Base-by-base conservation (phyloP, 2,113 vertebrate genomes). In the Tragelaphus strepsiceros region DNA sequence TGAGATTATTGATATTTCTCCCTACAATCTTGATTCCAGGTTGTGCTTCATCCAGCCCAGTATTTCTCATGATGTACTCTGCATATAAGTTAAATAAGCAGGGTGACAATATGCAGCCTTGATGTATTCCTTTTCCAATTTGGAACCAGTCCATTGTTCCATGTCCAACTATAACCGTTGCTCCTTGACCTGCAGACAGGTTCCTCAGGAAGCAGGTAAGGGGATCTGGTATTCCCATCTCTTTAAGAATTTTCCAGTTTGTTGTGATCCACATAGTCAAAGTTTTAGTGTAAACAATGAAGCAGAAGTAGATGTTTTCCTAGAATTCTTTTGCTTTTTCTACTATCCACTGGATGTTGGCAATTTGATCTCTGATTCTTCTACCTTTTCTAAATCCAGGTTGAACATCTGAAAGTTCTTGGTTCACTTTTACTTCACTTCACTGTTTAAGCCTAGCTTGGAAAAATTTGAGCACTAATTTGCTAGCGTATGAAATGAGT, bases 401-500 rank as follows among this genome's bases (percentile, higher is more conserved):
- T 74, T 74, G n/a, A 39, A 74, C 19, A 74, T 74, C n/a, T 74
- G 10, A 39, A 74, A 74, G 19, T 74, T 74, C 19, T 39, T 74
- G n/a, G n/a, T 39, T 74, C 67, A 22, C n/a, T 22, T 39, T 43
- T 5, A 43, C 5, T 43, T 43, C 43, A 43, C 43, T 43, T 43
- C 43, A 22, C n/a, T 39, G 19, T 71, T 71, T n/a, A 39, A 35
- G 67, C 1, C n/a, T 71, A 71, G 67, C 67, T 13, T 71, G 67
- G 67, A 39, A 71, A 71, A 71, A 22, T 39, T 39, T 74, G 67
- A 74, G 67, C n/a, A 74, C 19, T 24, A 74, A 39, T 5, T 39
- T 74, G 5, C 67, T 74, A 74, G n/a, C 0, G 0, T 39, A n/a
- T 6, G n/a, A 74, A 74, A 74, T 39, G n/a, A 22, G n/a, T 74